Evolutionary conservation across 53 echinoderm and acorn worm genomes (phyloP).

Genomic region (Paracentrotus lividus): DNA sequence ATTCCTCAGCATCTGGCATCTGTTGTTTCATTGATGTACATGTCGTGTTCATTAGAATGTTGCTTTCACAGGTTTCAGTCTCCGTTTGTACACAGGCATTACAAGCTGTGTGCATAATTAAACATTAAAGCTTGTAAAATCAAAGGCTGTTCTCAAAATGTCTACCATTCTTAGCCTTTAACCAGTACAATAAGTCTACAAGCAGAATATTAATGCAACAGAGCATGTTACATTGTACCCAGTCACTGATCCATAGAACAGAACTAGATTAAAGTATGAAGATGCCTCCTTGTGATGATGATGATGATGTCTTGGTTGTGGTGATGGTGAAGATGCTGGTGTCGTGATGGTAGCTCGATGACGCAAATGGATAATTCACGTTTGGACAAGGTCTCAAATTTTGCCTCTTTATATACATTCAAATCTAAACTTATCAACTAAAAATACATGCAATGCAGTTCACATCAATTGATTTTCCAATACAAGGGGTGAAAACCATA

Average conservation of each 20-base stretch:
- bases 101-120: neutral
- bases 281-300: neutral
- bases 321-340: neutral
- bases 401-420: neutral
- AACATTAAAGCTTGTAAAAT: neutral
- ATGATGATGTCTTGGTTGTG: neutral
- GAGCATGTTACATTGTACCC: neutral
- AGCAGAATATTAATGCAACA: neutral
- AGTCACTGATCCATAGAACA: neutral
- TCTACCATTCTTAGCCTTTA: neutral
- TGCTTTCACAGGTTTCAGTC: neutral
- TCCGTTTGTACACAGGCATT: neutral
- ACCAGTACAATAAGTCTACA: neutral
- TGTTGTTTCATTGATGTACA: neutral
- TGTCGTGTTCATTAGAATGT: neutral
- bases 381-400: constrained; percentile 44
- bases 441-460: neutral
- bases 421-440: constrained; percentile 7
- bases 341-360: neutral
- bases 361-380: neutral
- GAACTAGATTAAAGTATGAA: neutral
- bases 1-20: neutral
- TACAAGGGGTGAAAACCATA: neutral
- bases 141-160: neutral
- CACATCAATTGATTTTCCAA: constrained; percentile 1